Evolutionary conservation across 2,888 invertebrate genomes (phyloP).

Genomic region (Andrena haemorrhoa): DNA sequence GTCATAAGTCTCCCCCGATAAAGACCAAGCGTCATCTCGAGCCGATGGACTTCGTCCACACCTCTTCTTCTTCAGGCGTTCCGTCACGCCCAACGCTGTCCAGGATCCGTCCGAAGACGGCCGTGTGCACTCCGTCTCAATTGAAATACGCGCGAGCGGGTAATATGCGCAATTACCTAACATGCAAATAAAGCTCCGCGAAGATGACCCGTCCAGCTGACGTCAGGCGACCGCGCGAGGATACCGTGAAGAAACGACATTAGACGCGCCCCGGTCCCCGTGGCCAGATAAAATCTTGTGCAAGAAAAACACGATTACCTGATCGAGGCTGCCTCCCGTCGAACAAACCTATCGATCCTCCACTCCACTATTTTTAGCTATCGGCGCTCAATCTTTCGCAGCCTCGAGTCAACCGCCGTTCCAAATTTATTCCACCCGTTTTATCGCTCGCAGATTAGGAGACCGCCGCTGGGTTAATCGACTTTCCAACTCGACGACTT

Average conservation of each 20-base stretch:
- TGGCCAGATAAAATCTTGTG: not conserved
- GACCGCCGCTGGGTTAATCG: constrained; percentile 3
- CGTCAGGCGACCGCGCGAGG: constrained; percentile 65
- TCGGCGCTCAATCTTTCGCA: not conserved
- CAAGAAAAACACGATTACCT: not conserved
- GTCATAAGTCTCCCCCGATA: no score
- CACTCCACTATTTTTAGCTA: not conserved
- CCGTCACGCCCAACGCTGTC: constrained; percentile 4
- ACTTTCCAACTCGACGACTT: no score
- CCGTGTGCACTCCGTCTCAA: constrained; percentile 36
- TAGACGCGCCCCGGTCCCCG: not conserved
- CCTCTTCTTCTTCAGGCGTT: not conserved
- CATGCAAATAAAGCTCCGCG: constrained; percentile 74
- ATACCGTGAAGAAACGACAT: constrained; percentile 27
- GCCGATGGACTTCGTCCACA: no score
- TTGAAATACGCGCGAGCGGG: constrained; percentile 66
- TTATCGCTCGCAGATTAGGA: constrained; percentile 11
- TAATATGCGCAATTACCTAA: constrained; percentile 77
- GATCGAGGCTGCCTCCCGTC: not conserved
- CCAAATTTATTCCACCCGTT: constrained; percentile 2
- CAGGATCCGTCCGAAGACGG: constrained; percentile 40
- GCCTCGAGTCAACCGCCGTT: not conserved
- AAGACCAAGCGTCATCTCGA: no score
- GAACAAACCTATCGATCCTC: constrained; percentile 13
- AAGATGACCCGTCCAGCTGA: constrained; percentile 73